Conservation (phyloP, 2,888 invertebrate genomes). For the Archaeoteleia sp. region DNA sequence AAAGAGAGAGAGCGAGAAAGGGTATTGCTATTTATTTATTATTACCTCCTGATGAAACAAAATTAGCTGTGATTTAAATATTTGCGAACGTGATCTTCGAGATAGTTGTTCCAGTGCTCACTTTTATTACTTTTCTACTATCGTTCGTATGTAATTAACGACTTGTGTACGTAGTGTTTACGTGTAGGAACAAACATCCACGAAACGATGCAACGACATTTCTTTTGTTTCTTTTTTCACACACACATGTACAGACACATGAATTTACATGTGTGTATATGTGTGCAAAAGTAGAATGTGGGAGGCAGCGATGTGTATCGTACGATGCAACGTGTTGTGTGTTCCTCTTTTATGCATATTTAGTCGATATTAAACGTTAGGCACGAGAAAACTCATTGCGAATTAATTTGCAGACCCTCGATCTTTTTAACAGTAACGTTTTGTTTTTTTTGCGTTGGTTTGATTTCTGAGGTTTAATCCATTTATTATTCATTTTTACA, state of each 20-base stretch:
- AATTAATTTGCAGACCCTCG: conserved; percentile 22
- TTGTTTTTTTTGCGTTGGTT: too few relatives aligned
- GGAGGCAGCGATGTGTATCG: conserved; percentile 10
- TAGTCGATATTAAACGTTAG: conserved; percentile 40
- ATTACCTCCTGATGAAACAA: conserved; percentile 58
- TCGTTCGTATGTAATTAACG: conserved; percentile 9
- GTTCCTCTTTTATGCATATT: conserved; percentile 28
- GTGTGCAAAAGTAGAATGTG: conserved; percentile 13
- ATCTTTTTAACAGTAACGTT: conserved; percentile 20
- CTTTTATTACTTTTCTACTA: conserved; percentile 37
- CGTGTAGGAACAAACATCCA: conserved; percentile 22
- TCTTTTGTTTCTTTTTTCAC: conserved; percentile 10
- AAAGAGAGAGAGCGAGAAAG: too few relatives aligned
- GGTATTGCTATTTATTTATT: conserved; percentile 37
- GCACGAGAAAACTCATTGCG: conserved; percentile 34
- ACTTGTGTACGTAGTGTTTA: conserved; percentile 20
- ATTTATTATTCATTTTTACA: too few relatives aligned
- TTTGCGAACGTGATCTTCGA: conserved; percentile 34
- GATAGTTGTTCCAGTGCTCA: conserved; percentile 43
- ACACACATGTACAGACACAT: conserved; percentile 3
- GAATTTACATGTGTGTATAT: conserved; percentile 13
- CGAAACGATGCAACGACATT: conserved; percentile 34
- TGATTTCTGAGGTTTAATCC: too few relatives aligned
- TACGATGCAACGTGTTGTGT: conserved; percentile 25
- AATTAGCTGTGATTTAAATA: conserved; percentile 72